Conservation (phyloP, 2,113 vertebrate genomes). For the Sinosuthora webbiana region DNA sequence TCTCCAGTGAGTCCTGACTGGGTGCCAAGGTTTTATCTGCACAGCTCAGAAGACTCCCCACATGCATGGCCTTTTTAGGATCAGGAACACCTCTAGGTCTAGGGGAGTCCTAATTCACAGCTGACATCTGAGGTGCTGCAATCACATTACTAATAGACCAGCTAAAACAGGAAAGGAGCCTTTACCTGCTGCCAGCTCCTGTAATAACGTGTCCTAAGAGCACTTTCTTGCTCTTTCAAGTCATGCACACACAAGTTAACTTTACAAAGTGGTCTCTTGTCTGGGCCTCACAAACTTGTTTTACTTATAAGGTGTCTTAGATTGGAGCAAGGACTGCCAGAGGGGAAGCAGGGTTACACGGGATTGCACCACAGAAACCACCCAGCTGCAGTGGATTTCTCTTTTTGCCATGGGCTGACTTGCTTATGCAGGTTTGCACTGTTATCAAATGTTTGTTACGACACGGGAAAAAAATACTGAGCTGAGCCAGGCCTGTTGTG, state of each 20-base stretch:
- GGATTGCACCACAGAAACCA: conserved; percentile 72
- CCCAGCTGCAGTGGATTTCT: conserved; percentile 65
- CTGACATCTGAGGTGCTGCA: background rate
- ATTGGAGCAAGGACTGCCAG: conserved; percentile 63
- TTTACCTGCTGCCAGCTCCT: conserved; percentile 47
- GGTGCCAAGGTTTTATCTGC: background rate
- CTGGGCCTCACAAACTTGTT: conserved; percentile 66
- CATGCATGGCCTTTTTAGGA: background rate
- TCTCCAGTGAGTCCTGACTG: background rate
- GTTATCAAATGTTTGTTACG: conserved; percentile 50
- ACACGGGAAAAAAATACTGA: background rate
- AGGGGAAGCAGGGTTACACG: conserved; percentile 48
- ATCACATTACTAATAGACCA: background rate
- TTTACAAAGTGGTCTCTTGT: conserved; percentile 68
- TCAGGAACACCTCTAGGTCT: background rate
- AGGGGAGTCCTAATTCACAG: background rate
- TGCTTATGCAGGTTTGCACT: conserved; percentile 56
- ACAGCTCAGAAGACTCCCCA: background rate
- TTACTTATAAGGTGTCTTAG: conserved; percentile 53
- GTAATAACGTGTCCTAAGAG: conserved; percentile 42
- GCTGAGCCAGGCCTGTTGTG: background rate
- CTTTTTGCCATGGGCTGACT: conserved; percentile 64
- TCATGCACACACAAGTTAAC: conserved; percentile 55
- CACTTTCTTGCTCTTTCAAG: conserved; percentile 46
- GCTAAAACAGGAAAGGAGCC: conserved; percentile 5